Evolutionary conservation across 2,113 vertebrate species (phyloP).

Genomic region (Engystomops pustulosus): DNA sequence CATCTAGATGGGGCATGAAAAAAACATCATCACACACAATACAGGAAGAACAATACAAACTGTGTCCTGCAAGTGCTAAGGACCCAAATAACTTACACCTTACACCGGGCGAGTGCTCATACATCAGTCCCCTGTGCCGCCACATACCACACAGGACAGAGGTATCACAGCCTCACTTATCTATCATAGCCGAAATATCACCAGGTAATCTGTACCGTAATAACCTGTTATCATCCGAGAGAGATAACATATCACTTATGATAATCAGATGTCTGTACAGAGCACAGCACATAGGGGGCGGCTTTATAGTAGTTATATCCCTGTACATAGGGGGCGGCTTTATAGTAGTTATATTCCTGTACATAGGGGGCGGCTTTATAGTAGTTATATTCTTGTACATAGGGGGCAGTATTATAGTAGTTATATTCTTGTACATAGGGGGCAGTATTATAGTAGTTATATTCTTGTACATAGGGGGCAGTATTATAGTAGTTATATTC

Average conservation of each 20-base stretch:
- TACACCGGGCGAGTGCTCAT: too few relatives aligned
- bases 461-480: neutral
- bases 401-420: conserved; percentile 1
- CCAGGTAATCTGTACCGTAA: neutral
- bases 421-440: conserved; percentile 4
- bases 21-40: too few relatives aligned
- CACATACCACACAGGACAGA: too few relatives aligned
- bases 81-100: too few relatives aligned
- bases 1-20: too few relatives aligned
- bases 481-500: conserved; percentile 13
- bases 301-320: neutral
- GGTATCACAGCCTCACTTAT: neutral
- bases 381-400: conserved; percentile 13
- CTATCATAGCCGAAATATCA: neutral
- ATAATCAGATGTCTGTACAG: neutral
- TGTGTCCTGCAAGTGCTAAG: too few relatives aligned
- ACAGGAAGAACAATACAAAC: too few relatives aligned
- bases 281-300: too few relatives aligned
- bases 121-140: too few relatives aligned
- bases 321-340: too few relatives aligned
- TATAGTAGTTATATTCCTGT: conserved; percentile 4
- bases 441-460: conserved; percentile 1
- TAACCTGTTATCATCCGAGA: neutral
- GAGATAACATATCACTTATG: neutral
- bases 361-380: neutral